Evolutionary conservation across 1,140 invertebrate species (phyloP), one percentile per base, ranked within the genome.

Genomic region (Oscheius sp.): DNA sequence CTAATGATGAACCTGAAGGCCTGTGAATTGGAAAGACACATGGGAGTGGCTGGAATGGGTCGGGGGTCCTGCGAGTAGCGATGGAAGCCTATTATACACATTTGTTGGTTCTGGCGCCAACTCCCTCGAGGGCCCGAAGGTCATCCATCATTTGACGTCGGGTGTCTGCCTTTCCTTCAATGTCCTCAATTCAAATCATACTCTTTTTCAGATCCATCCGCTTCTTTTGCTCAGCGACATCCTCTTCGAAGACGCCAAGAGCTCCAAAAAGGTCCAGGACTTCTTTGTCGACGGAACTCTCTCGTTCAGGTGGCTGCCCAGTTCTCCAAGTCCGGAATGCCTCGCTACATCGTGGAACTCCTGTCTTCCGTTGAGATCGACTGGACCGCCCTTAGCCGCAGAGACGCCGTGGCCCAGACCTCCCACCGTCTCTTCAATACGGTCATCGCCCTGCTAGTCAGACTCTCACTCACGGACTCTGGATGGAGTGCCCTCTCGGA

Each of bases 191-290:
- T 34, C 10, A n/a, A 29, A 32, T 29, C 18, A 67, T 67, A 2
- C 23, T 65, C n/a, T 2, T 15, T 70, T 71, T 71, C 69, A 71
- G 69, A n/a, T 65, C 34, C 59, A 63, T 26, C 59, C 59, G n/a
- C 45, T 71, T 23, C 58, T 71, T 26, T 29, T 71, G n/a, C 10
- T 58, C 4, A 46, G 28, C 29, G 69, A 71, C 15, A 20, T 71
- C n/a, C 32, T 71, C 20, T 49, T 42, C 4, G 69, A 71, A 34
- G 69, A 71, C 42, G 26, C 58, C 36, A 62, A 63, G 18, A 28
- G 69, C 3, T 49, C 45, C n/a, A 65, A 65, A 31, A 71, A 71
- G 29, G 34, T n/a, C n/a, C n/a, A n/a, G n/a, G n/a, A n/a, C n/a
- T n/a, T n/a, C n/a, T n/a, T n/a, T n/a, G n/a, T n/a, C n/a, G n/a